phyloP scores from a whole-genome alignment of 92 coral and sea anemone species.

The Scolanthus callimorphus region DNA sequence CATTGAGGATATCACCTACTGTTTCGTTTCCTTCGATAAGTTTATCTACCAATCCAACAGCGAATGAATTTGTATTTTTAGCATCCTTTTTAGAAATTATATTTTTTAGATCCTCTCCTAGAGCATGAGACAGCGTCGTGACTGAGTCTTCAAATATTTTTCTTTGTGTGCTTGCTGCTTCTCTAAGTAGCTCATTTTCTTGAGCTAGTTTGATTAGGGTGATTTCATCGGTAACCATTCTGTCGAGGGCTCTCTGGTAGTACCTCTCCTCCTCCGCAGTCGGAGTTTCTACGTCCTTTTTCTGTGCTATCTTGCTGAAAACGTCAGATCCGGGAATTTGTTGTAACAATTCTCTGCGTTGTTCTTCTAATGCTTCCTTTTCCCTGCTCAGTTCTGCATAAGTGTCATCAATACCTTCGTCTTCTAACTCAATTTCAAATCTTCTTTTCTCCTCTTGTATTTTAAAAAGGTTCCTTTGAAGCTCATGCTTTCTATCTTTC shows the following conservation, averaged over 20 bases:
- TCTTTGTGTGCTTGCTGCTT: slow-evolving; percentile 40
- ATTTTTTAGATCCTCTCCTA: slow-evolving; percentile 51
- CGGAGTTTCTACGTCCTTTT: slow-evolving; percentile 14
- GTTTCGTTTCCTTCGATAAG: slow-evolving; percentile 8
- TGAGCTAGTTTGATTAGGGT: slow-evolving; percentile 54
- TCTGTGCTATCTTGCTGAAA: slow-evolving; percentile 24
- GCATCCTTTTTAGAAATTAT: slow-evolving; percentile 5
- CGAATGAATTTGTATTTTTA: not conserved
- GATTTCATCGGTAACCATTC: slow-evolving; percentile 41
- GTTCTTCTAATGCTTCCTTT: slow-evolving; percentile 35
- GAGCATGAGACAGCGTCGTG: slow-evolving; percentile 28
- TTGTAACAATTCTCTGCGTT: slow-evolving; percentile 18
- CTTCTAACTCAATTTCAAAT: slow-evolving; percentile 46
- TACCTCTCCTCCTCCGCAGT: slow-evolving; percentile 19
- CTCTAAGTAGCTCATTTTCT: slow-evolving; percentile 41
- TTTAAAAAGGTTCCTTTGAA: slow-evolving; percentile 30
- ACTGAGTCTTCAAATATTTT: slow-evolving; percentile 17
- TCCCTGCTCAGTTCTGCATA: slow-evolving; percentile 22
- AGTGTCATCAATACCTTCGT: slow-evolving; percentile 56
- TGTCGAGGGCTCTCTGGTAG: slow-evolving; percentile 26
- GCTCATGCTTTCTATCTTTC: slow-evolving; percentile 17
- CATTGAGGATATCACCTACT: slow-evolving; percentile 40
- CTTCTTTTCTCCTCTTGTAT: slow-evolving; percentile 42
- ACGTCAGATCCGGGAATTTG: slow-evolving; percentile 31
- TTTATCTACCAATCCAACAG: not conserved